Conservation (phyloP, 2,888 invertebrate genomes). For the Drosophila anceps region DNA sequence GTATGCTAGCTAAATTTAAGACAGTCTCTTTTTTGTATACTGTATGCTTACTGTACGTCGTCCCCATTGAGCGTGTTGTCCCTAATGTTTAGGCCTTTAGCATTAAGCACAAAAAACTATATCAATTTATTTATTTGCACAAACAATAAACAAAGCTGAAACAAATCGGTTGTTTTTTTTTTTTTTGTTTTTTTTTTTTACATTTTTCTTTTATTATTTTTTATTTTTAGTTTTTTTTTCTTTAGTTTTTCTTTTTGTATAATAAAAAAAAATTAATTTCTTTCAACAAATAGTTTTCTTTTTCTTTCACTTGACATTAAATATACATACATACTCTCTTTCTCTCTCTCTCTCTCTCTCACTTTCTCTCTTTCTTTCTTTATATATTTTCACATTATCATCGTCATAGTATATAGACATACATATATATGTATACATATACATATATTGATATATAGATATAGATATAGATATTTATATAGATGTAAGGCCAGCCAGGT, state of each 20-base stretch:
- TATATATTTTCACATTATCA: constrained; percentile 42
- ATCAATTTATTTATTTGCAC: constrained; percentile 54
- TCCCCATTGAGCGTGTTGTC: constrained; percentile 12
- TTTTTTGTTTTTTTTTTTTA: constrained; percentile 44
- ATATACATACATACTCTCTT: constrained; percentile 62
- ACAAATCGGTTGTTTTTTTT: constrained; percentile 26
- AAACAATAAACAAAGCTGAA: constrained; percentile 23
- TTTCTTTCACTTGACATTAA: constrained; percentile 78
- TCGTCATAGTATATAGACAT: constrained; percentile 43
- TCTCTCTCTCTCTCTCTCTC: not conserved
- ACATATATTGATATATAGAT: constrained; percentile 34
- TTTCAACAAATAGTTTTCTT: constrained; percentile 76
- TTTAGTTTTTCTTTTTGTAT: constrained; percentile 68
- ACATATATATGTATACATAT: constrained; percentile 30
- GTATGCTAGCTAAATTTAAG: constrained; percentile 18
- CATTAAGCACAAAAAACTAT: constrained; percentile 42
- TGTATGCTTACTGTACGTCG: constrained; percentile 22
- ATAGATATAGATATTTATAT: constrained; percentile 37
- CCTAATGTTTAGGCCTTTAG: constrained; percentile 36
- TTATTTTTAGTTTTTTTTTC: constrained; percentile 59
- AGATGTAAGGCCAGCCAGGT: constrained; percentile 40
- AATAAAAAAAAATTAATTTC: constrained; percentile 76
- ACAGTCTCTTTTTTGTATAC: constrained; percentile 16
- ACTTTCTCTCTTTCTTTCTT: constrained; percentile 23
- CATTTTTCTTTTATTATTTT: constrained; percentile 56